Base-by-base conservation (phyloP, 2,888 invertebrate genomes). In the Schizaphis graminum region DNA sequence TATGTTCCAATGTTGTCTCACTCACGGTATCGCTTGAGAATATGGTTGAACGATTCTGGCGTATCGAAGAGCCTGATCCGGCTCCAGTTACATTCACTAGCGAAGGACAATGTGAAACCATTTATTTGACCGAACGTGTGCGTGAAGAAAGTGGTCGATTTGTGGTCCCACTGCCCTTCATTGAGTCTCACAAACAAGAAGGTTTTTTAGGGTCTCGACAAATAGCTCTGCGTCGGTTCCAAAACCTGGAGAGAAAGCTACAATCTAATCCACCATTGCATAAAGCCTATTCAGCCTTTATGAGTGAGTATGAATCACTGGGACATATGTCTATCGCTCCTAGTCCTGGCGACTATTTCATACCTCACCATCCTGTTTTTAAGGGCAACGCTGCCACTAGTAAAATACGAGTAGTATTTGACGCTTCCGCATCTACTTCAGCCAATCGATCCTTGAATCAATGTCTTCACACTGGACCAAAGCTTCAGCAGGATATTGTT, bases 281-380 rank as follows among this genome's bases (percentile, higher is more conserved):
- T 44, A 16, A 91, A 41, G 61, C 35, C 0, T 84, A 91, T 47
- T 0, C 4, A 7, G 21, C 1, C 4, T 91, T 91, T n/a, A 85
- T 91, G 91, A 3, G 4, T 11, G 91, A 91, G 1, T 53, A 91
- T n/a, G 24, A 35, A 41, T 21, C 35, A 49, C 26, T 91, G 13
- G 84, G 84, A 1, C 87, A 87, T 87, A 49, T 87, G 87, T 28
- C n/a, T n/a, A n/a, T 87, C 13, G 87, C 87, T 53, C 1, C 53
- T 8, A 44, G 0, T 44, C 89, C 89, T 41, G 89, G 56, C 3
- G 8, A 10, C 0, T 89, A 89, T 41, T 89, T 24, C 13, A 89
- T 89, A 11, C 57, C 89, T 26, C 89, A 89, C 41, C 89, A 89
- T 44, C 84, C 84, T 24, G 41, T 84, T n/a, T 67, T n/a, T n/a